Percentiles rank a stretch among this genome's conserved stretches.
Conservation (phyloP, 2,797 vertebrate species). For the Alectoris magna region DNA sequence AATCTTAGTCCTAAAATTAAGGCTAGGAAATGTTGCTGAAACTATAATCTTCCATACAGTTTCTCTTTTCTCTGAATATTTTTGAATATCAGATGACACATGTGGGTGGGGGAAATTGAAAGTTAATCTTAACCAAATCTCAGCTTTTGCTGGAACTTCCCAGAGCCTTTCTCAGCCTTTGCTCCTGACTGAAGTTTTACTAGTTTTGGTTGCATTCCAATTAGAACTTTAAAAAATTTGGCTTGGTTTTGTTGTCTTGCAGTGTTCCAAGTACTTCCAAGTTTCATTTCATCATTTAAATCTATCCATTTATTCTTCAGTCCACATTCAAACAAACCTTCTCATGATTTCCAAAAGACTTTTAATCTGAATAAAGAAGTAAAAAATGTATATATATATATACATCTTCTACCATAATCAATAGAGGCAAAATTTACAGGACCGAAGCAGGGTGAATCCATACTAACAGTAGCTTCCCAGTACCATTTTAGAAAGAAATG, state of each 20-base stretch:
- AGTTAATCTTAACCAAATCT: constrained; percentile 65
- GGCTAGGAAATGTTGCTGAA: constrained; percentile 48
- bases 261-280: background rate
- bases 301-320: background rate
- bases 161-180: constrained; percentile 60
- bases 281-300: constrained; percentile 48
- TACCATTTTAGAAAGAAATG: background rate
- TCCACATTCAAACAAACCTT: background rate
- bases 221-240: background rate
- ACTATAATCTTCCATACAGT: constrained; percentile 56
- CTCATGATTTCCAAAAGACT: constrained; percentile 36
- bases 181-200: constrained; percentile 16
- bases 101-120: constrained; percentile 71
- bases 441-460: background rate
- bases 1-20: background rate
- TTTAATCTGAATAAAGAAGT: constrained; percentile 14
- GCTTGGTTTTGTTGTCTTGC: constrained; percentile 14
- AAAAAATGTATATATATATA: background rate
- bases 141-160: constrained; percentile 72
- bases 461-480: background rate
- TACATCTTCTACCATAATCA: background rate
- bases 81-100: constrained; percentile 64
- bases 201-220: constrained; percentile 60
- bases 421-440: background rate
- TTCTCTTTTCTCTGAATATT: constrained; percentile 54